phyloP scores from a whole-genome alignment of 2,797 vertebrate genomes.

The Choloepus didactylus region DNA sequence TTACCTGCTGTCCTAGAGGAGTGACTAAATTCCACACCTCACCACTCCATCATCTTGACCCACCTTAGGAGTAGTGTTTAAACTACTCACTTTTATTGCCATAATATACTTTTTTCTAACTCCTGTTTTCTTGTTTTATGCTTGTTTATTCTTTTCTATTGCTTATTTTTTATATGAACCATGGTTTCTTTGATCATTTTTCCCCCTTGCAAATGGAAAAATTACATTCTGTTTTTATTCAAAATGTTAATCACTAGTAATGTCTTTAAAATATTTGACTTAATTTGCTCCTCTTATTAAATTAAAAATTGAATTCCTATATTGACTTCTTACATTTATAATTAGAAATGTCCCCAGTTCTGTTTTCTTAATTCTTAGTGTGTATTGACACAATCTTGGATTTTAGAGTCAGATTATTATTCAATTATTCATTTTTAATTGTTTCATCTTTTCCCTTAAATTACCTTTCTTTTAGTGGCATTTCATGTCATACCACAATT shows the following conservation, averaged over 20 bases:
- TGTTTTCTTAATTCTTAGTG: not conserved
- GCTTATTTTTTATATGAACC: not conserved
- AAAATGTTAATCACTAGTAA: not conserved
- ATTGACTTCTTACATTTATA: not conserved
- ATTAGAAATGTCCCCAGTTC: not conserved
- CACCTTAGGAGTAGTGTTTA: not conserved
- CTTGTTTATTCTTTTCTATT: not conserved
- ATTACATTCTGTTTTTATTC: not conserved
- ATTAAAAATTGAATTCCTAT: not conserved
- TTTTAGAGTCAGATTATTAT: not conserved
- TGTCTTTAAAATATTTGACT: not conserved
- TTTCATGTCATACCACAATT: not conserved
- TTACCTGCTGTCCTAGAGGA: too few relatives aligned
- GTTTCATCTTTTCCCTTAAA: not conserved
- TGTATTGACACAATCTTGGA: not conserved
- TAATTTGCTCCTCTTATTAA: not conserved
- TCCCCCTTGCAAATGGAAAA: not conserved
- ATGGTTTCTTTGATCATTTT: not conserved
- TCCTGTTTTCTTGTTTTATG: not conserved
- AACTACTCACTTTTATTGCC: not conserved
- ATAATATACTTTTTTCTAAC: not conserved
- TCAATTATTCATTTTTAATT: not conserved
- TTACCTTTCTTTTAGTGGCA: not conserved
- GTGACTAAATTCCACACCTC: too few relatives aligned
- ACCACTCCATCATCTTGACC: too few relatives aligned